Percentiles rank a stretch among this genome's conserved stretches.
These are phyloP conservation scores for Lissonota sp. DNA, from an alignment of 2,888 invertebrate genomes.

Conservation along the genomic window DNA sequence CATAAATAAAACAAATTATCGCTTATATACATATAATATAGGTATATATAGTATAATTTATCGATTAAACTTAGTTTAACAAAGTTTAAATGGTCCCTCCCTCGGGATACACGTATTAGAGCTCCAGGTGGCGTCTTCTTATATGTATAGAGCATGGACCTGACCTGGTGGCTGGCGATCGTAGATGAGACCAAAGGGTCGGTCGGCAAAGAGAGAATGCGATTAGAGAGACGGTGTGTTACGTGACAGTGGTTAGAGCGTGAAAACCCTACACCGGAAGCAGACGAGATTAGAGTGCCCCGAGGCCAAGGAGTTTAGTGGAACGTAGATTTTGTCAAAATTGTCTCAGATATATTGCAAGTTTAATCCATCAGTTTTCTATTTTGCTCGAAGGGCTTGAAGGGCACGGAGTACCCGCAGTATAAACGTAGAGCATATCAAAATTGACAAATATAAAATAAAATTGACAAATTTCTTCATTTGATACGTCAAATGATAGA, in stretches of 20 bases:
- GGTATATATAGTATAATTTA: background rate
- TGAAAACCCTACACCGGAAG: slow-evolving; percentile 10
- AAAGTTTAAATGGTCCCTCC: slow-evolving; percentile 36
- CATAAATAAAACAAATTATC: background rate
- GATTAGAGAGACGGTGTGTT: slow-evolving; percentile 30
- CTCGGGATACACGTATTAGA: background rate
- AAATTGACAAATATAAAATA: too few species aligned
- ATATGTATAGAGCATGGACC: background rate
- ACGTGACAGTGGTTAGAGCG: slow-evolving; percentile 34
- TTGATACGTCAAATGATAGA: too few species aligned
- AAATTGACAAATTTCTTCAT: too few species aligned
- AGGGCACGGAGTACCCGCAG: too few species aligned
- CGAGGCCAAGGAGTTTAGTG: background rate
- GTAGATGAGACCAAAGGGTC: background rate
- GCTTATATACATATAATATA: background rate
- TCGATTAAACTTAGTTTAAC: slow-evolving; percentile 37
- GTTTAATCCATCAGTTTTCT: too few species aligned
- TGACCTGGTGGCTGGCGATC: slow-evolving; percentile 12
- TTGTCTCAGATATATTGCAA: too few species aligned
- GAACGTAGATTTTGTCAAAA: too few species aligned
- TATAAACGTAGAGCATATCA: too few species aligned
- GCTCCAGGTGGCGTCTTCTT: background rate
- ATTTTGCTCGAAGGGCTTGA: too few species aligned
- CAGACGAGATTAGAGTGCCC: background rate
- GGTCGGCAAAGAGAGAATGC: slow-evolving; percentile 7